These are phyloP conservation scores for Heliothis virescens DNA, from an alignment of 1,140 invertebrate species.

Conservation along the genomic window DNA sequence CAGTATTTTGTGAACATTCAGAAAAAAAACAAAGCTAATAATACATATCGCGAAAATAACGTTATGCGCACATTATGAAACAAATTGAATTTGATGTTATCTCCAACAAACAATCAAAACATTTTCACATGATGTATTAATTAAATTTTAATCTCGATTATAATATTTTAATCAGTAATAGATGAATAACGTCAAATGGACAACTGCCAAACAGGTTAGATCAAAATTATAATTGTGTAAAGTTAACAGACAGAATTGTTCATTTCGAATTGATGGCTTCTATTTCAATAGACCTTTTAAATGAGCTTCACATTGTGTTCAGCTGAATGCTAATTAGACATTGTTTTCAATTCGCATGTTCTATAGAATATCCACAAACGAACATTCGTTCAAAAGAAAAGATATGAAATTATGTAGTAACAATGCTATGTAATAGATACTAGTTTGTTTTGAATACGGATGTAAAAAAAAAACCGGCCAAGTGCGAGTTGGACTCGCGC, in stretches of 20 bases:
- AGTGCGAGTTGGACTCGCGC: too few relatives aligned
- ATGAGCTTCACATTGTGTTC: slow-evolving; percentile 19
- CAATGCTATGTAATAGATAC: slow-evolving; percentile 2
- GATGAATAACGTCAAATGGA: neutral
- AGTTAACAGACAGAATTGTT: slow-evolving; percentile 21
- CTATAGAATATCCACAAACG: neutral
- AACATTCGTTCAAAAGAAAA: neutral
- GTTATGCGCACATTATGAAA: neutral
- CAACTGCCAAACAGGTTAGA: neutral
- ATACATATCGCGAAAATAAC: neutral
- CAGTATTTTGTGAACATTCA: slow-evolving; percentile 2
- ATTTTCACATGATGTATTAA: slow-evolving; percentile 1
- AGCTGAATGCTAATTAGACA: slow-evolving; percentile 14
- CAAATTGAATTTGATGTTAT: neutral
- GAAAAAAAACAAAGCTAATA: neutral
- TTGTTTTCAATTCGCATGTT: slow-evolving; percentile 20
- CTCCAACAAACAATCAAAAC: neutral
- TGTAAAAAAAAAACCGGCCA: too few relatives aligned
- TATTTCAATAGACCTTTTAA: slow-evolving; percentile 22
- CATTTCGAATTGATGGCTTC: slow-evolving; percentile 20
- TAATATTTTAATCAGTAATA: slow-evolving; percentile 4
- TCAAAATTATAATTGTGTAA: slow-evolving; percentile 25
- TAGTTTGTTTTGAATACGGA: slow-evolving; percentile 10
- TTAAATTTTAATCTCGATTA: slow-evolving; percentile 7
- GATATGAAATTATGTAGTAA: neutral